Evolutionary conservation across 2,888 invertebrate species (phyloP).

Genomic region (Meganola albula): DNA sequence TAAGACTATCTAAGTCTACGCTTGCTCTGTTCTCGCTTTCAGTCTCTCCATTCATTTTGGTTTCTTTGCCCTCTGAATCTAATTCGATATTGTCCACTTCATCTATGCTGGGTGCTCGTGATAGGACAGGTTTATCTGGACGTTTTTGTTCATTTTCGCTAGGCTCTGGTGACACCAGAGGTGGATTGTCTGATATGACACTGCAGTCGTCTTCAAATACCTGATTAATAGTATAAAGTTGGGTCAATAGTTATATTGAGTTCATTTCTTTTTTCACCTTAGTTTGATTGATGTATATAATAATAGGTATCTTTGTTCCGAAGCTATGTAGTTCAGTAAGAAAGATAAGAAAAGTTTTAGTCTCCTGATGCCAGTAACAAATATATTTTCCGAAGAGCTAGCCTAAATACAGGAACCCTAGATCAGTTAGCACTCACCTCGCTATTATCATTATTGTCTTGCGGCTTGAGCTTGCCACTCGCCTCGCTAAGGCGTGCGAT

Average conservation of each 20-base stretch:
- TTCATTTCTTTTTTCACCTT: no score
- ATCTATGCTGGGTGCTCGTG: constrained; percentile 70
- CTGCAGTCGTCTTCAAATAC: constrained; percentile 79
- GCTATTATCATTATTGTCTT: constrained; percentile 41
- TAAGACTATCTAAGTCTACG: constrained; percentile 66
- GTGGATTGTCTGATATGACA: constrained; percentile 75
- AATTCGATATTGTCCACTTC: constrained; percentile 67
- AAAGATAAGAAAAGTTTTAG: no score
- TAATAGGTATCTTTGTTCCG: no score
- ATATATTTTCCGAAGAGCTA: no score
- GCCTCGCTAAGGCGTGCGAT: constrained; percentile 91
- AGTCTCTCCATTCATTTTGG: constrained; percentile 73
- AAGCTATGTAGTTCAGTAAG: no score
- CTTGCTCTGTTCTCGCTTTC: constrained; percentile 69
- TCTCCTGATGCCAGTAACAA: no score
- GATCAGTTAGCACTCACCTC: constrained; percentile 43
- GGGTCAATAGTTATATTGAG: no score
- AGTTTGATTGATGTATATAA: no score
- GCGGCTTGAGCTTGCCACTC: constrained; percentile 67
- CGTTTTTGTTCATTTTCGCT: constrained; percentile 66
- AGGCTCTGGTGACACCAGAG: constrained; percentile 68
- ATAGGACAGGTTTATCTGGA: constrained; percentile 56
- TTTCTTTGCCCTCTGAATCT: constrained; percentile 55
- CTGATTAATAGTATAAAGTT: no score
- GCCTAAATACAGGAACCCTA: no score